These are phyloP conservation scores for Accipiter cooperii DNA, from an alignment of 2,113 vertebrate species.

Conservation along the genomic window DNA sequence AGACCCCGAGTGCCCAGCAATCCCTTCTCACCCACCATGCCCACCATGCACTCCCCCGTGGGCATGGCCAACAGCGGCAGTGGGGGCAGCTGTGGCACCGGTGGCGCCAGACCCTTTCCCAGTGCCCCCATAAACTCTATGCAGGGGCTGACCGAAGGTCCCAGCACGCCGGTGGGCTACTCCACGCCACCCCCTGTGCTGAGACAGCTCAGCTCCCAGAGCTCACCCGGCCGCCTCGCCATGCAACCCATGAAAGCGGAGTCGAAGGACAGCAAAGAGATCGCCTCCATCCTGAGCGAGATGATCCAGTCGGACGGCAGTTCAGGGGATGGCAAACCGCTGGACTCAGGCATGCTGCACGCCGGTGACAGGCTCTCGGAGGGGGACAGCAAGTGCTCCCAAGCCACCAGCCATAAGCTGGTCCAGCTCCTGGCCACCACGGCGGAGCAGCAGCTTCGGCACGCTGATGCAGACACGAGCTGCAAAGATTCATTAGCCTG, in stretches of 20 bases:
- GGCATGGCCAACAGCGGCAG: constrained; percentile 65
- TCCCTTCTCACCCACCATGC: constrained; percentile 85
- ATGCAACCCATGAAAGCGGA: constrained; percentile 76
- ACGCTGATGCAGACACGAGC: constrained; percentile 63
- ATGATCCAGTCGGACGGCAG: constrained; percentile 66
- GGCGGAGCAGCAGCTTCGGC: constrained; percentile 72
- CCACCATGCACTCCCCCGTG: constrained; percentile 81
- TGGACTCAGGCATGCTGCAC: constrained; percentile 62
- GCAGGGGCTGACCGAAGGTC: constrained; percentile 71
- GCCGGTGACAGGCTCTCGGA: constrained; percentile 59
- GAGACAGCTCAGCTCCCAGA: constrained; percentile 77
- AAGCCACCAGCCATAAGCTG: constrained; percentile 78
- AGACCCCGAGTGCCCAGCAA: constrained; percentile 79
- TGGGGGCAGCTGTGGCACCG: background rate
- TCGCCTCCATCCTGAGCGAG: constrained; percentile 71
- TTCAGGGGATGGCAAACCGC: constrained; percentile 51
- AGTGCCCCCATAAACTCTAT: constrained; percentile 58
- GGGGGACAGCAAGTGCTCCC: constrained; percentile 70
- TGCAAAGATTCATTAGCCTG: constrained; percentile 73
- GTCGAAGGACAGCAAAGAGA: constrained; percentile 75
- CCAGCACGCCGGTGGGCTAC: constrained; percentile 69
- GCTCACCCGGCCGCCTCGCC: constrained; percentile 67
- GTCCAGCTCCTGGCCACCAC: constrained; percentile 81
- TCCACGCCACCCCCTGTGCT: constrained; percentile 76
- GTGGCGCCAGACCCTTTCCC: constrained; percentile 75